Evolutionary conservation across 1,140 invertebrate species (phyloP), one percentile per base, ranked within the genome.

Genomic region (Centruroides sculpturatus): DNA sequence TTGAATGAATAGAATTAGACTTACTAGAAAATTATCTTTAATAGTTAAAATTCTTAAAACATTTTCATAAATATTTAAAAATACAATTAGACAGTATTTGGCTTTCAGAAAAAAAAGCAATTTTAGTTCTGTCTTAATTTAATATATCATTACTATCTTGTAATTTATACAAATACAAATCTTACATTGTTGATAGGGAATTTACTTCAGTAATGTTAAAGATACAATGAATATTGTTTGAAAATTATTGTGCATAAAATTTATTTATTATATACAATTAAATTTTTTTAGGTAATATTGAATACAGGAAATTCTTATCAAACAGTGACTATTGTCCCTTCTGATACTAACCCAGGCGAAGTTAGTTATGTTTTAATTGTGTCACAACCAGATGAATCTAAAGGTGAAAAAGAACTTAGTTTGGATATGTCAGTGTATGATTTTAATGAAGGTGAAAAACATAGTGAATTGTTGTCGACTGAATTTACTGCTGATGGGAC

Each of bases 361-460:
- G 82, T 92, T 1, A 92, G 86, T 73, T 93, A 92, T 71, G 87
- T 94, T 0, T 76, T 94, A 12, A 91, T 92, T 64, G 87, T 94
- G 4, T 86, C 90, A 62, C 84, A 86, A 70, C 55, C 64, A 34
- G 64, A 65, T 47, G 64, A 65, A 54, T 56, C 60, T 23, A 62
- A 65, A 56, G 64, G 62, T 50, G 61, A 63, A 1, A 65, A 65
- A 56, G 64, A 62, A 3, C 55, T 62, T n/a, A 59, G 61, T 13
- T 60, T 69, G 47, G 78, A 78, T 64, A 73, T 79, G 66, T 78
- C 76, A 47, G 76, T 81, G 2, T 80, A 78, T 69, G 80, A 80
- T 65, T 79, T 81, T 64, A 77, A 78, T 66, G 81, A 82, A 57
- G 68, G 55, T 4, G 61, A 65, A 41, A 62, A 65, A 36, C 58